Conservation (phyloP, 2,113 vertebrate species). For the Daubentonia madagascariensis region DNA sequence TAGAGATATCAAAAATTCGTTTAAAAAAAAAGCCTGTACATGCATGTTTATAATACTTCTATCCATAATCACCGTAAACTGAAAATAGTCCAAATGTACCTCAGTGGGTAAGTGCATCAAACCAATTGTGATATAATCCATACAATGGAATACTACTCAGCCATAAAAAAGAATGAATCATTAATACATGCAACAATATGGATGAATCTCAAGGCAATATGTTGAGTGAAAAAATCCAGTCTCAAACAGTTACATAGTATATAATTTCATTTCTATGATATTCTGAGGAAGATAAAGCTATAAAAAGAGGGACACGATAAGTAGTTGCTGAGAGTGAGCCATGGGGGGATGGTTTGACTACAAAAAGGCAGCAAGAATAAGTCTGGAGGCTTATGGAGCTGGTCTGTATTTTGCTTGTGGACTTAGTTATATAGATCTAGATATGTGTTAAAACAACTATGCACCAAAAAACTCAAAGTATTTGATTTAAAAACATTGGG, state of each 20-base stretch:
- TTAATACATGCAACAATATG: neutral
- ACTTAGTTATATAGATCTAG: neutral
- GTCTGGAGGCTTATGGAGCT: neutral
- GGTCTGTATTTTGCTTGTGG: neutral
- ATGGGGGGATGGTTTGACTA: neutral
- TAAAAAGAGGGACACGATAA: neutral
- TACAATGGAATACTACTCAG: neutral
- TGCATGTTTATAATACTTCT: neutral
- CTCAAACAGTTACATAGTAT: neutral
- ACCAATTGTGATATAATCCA: neutral
- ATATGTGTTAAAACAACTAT: neutral
- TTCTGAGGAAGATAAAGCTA: neutral
- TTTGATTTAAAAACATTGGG: neutral
- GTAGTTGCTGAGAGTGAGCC: neutral
- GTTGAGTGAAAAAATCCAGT: neutral
- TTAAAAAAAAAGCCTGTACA: neutral
- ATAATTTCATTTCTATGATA: neutral
- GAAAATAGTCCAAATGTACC: neutral
- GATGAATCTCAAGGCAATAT: neutral
- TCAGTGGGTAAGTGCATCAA: neutral
- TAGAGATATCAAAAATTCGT: neutral
- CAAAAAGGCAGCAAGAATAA: neutral
- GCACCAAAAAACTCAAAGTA: neutral
- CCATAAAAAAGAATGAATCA: neutral
- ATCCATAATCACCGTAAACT: neutral